A percentile compares a stretch with the other conserved stretches of the same genome.
These are phyloP conservation scores for Machimus rusticus DNA, from an alignment of 2,888 invertebrate species.

Conservation along the genomic window DNA sequence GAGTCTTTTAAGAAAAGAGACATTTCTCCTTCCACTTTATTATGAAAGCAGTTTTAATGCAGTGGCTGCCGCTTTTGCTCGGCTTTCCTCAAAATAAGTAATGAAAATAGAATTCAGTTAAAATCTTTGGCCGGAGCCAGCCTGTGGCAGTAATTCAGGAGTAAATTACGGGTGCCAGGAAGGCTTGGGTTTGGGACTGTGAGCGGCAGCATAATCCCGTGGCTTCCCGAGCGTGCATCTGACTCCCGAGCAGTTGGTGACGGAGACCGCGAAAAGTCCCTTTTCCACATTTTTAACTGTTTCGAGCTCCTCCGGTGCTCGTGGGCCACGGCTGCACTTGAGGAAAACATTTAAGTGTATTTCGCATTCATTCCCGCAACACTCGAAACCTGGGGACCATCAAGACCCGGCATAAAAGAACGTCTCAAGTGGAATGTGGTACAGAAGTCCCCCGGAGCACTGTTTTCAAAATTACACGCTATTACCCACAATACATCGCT, in stretches of 20 bases:
- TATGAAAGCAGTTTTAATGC: too few relatives aligned
- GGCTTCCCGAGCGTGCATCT: neutral
- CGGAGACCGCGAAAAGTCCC: neutral
- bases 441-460: conserved; percentile 44
- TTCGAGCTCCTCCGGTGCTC: neutral
- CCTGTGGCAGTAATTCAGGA: neutral
- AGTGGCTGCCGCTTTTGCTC: neutral
- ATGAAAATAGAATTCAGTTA: neutral
- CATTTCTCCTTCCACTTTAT: too few relatives aligned
- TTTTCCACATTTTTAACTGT: neutral
- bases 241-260: neutral
- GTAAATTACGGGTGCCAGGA: neutral
- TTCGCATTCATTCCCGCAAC: conserved; percentile 23
- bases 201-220: neutral
- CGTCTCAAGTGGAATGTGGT: conserved; percentile 48
- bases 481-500: conserved; percentile 43
- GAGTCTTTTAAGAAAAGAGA: too few relatives aligned
- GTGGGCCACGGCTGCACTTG: conserved; percentile 9
- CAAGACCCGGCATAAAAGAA: conserved; percentile 44
- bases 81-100: neutral
- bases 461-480: conserved; percentile 48
- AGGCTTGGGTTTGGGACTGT: neutral
- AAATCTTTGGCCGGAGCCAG: neutral
- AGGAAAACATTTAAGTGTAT: conserved; percentile 24
- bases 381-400: conserved; percentile 29